A percentile compares a stretch with the other conserved stretches of the same genome.
Conservation (phyloP, 1,140 invertebrate species). For the Acromyrmex echinatior region DNA sequence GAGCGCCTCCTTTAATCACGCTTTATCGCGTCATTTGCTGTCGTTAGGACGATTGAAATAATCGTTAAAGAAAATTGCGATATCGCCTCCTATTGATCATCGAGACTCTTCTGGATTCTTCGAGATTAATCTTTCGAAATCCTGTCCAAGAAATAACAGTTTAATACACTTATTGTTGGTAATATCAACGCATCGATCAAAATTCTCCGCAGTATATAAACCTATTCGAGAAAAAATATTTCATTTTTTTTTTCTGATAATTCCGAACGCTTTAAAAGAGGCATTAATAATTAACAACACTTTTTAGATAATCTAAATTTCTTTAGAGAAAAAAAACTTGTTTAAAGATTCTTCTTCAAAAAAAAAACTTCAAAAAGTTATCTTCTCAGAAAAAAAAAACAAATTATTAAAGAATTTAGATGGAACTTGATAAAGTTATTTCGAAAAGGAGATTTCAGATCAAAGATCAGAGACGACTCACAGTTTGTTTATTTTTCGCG, state of each 20-base stretch:
- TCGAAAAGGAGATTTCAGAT: not conserved
- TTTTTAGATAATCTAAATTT: slow-evolving; percentile 3
- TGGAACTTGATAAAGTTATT: not conserved
- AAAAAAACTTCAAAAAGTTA: not conserved
- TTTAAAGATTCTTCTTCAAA: not conserved
- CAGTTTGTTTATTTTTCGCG: not conserved
- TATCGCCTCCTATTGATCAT: not conserved
- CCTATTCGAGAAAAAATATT: not conserved
- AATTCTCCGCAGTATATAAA: not conserved
- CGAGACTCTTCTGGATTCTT: not conserved
- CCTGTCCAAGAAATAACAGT: not conserved
- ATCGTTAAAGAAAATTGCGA: not conserved
- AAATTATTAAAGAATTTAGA: not conserved
- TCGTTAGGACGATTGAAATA: slow-evolving; percentile 21
- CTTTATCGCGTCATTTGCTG: slow-evolving; percentile 10
- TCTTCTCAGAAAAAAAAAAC: not conserved
- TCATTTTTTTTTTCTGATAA: not conserved
- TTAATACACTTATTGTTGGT: not conserved
- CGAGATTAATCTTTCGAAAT: not conserved
- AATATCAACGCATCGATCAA: not conserved
- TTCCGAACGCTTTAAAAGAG: not conserved
- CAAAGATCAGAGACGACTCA: not conserved
- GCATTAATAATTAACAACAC: not conserved
- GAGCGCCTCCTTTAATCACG: slow-evolving; percentile 17
- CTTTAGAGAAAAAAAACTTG: not conserved